These are phyloP conservation scores for Callipepla californica DNA, from an alignment of 2,113 vertebrate genomes.

Conservation along the genomic window DNA sequence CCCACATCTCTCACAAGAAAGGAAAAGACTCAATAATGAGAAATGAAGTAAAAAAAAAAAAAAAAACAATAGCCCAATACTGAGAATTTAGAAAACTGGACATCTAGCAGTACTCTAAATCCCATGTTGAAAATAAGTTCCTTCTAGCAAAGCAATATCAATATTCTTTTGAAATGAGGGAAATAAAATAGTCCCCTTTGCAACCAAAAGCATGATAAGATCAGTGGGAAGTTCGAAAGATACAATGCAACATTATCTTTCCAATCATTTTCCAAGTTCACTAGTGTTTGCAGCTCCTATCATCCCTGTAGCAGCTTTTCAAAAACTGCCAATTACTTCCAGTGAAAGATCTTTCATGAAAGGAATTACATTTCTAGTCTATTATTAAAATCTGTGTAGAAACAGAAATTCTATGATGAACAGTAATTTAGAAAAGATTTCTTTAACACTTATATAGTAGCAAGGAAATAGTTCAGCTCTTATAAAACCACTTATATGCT, in stretches of 20 bases:
- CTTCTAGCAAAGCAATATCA: neutral
- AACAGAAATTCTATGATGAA: neutral
- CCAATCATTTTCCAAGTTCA: neutral
- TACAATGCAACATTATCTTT: neutral
- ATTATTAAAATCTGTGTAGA: neutral
- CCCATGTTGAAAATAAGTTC: neutral
- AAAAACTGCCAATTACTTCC: neutral
- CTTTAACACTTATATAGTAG: neutral
- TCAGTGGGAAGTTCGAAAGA: neutral
- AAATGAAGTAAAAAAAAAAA: neutral
- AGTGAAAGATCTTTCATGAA: neutral
- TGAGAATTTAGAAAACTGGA: neutral
- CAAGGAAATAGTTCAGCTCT: neutral
- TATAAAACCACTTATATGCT: neutral
- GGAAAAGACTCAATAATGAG: neutral
- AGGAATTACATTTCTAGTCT: neutral
- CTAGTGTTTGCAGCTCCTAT: neutral
- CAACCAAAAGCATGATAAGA: neutral
- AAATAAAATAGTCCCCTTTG: neutral
- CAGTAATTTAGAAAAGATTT: neutral
- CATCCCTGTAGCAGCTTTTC: neutral
- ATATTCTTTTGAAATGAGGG: neutral
- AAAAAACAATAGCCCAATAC: neutral
- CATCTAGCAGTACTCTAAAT: neutral
- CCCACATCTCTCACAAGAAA: accelerated